Conservation (phyloP, 2,113 vertebrate species). For the Baryphthengus martii region DNA sequence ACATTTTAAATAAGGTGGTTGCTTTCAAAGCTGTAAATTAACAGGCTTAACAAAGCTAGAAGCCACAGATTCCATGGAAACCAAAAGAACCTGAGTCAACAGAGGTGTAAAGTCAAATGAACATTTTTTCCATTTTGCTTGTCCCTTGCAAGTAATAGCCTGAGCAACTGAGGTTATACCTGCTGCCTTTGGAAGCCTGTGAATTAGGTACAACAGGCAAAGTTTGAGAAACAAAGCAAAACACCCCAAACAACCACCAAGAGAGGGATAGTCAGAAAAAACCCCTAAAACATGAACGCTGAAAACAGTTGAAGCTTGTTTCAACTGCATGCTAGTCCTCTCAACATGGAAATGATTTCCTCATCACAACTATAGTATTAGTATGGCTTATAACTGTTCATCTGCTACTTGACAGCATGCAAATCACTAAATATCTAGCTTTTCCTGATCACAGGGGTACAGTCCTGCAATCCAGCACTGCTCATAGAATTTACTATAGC, state of each 20-base stretch:
- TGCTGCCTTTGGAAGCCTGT: background rate
- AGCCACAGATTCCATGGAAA: background rate
- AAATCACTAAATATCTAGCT: background rate
- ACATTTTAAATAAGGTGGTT: background rate
- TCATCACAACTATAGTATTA: background rate
- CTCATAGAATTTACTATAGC: background rate
- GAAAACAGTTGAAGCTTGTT: background rate
- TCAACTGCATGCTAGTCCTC: background rate
- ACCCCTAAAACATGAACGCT: background rate
- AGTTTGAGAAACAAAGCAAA: background rate
- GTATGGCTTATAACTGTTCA: background rate
- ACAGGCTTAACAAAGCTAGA: background rate
- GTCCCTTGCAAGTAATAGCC: background rate
- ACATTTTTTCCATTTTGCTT: background rate
- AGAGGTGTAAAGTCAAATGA: background rate
- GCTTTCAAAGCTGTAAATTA: background rate
- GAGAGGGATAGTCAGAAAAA: background rate
- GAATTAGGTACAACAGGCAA: background rate
- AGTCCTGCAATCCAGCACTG: background rate
- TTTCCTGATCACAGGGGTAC: background rate
- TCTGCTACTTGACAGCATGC: background rate
- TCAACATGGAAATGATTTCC: background rate
- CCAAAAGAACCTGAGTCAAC: background rate
- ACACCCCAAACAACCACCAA: background rate
- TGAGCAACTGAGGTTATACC: background rate